Conservation (phyloP, 2,113 vertebrate species). For the Leptosomus discolor region DNA sequence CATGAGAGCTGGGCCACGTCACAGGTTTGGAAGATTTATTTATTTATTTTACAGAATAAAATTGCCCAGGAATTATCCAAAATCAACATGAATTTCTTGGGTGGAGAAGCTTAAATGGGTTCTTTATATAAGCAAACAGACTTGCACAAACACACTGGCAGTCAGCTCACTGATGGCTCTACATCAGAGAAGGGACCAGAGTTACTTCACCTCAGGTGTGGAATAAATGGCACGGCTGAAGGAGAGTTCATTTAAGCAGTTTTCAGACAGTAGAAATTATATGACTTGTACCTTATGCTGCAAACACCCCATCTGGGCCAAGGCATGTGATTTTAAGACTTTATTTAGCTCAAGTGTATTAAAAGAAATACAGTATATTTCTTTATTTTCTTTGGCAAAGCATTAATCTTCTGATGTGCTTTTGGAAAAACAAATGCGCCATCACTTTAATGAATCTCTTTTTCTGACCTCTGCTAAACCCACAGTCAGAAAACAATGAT, state of each 20-base stretch:
- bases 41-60: constrained; percentile 57
- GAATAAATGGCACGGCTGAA: constrained; percentile 2
- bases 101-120: constrained; percentile 51
- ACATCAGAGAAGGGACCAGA: constrained; percentile 31
- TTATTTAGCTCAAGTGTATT: constrained; percentile 11
- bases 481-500: constrained; percentile 45
- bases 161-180: neutral
- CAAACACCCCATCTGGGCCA: neutral
- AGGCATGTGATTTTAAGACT: neutral
- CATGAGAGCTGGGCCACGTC: neutral
- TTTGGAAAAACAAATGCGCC: neutral
- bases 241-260: neutral
- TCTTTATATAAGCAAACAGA: constrained; percentile 58
- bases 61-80: constrained; percentile 32
- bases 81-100: constrained; percentile 59
- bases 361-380: constrained; percentile 19
- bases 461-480: constrained; percentile 28
- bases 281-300: neutral
- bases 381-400: constrained; percentile 17
- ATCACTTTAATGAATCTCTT: constrained; percentile 25
- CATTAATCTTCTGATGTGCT: neutral
- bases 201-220: constrained; percentile 46
- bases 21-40: constrained; percentile 26
- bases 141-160: constrained; percentile 44
- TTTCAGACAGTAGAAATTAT: constrained; percentile 40